Conservation (phyloP, 2,113 vertebrate species). For the Vicugna pacos region DNA sequence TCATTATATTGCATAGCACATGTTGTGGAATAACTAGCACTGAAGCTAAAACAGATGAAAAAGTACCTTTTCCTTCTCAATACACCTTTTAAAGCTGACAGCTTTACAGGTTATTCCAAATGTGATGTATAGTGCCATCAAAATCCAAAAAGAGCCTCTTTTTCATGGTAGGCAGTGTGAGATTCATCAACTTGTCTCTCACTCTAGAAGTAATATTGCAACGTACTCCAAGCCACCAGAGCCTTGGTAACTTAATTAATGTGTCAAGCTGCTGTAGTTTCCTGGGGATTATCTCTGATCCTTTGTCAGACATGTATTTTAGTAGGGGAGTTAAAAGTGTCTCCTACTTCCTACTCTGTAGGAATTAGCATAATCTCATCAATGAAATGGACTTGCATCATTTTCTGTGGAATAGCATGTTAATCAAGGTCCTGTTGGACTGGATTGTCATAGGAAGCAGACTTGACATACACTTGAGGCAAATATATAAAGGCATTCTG, state of each 20-base stretch:
- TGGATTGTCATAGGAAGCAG: background rate
- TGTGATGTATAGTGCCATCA: conserved; percentile 45
- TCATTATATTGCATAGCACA: background rate
- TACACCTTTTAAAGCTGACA: background rate
- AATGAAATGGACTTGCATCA: background rate
- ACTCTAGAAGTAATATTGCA: conserved; percentile 5
- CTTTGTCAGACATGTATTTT: background rate
- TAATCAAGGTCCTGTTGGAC: background rate
- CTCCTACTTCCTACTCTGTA: background rate
- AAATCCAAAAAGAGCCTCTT: background rate
- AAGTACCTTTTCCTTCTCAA: background rate
- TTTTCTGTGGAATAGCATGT: background rate
- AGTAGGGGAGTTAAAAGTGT: background rate
- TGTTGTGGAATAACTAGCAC: background rate
- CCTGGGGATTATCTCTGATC: background rate
- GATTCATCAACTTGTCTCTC: conserved; percentile 62
- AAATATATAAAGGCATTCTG: background rate
- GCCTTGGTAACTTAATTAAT: conserved; percentile 36
- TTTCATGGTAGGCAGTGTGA: background rate
- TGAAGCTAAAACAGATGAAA: background rate
- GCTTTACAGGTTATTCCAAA: background rate
- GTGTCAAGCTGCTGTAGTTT: conserved; percentile 4
- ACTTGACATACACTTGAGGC: background rate
- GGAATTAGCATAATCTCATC: background rate
- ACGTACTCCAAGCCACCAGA: background rate